Evolutionary conservation across 1,140 invertebrate species (phyloP).

Genomic region (Cydia splendana): DNA sequence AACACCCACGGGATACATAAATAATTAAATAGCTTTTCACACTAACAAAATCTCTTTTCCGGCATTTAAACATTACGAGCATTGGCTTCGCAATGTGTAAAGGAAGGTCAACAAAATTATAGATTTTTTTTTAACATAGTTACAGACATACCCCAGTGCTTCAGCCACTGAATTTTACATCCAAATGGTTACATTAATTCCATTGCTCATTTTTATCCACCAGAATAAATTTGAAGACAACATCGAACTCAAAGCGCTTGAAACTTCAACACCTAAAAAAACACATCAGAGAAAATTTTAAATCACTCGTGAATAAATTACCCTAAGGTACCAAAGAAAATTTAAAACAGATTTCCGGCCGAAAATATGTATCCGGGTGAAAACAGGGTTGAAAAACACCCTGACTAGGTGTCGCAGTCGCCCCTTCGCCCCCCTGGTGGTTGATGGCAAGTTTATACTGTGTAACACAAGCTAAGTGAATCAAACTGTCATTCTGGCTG

Average conservation of each 20-base stretch:
- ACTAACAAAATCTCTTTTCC: too few relatives aligned
- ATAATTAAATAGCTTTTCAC: too few relatives aligned
- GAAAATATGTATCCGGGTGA: constrained; percentile 27
- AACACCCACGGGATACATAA: too few relatives aligned
- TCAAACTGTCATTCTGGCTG: constrained; percentile 77
- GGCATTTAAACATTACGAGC: too few relatives aligned
- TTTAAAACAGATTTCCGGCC: constrained; percentile 27
- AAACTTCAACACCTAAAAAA: constrained; percentile 22
- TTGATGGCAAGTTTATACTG: constrained; percentile 69
- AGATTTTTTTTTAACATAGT: too few relatives aligned
- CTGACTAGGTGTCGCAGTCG: constrained; percentile 42
- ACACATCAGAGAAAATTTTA: constrained; percentile 23
- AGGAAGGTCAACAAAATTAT: background rate
- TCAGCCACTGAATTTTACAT: background rate
- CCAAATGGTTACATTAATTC: background rate
- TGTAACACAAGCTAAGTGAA: constrained; percentile 76
- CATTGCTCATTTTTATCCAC: constrained; percentile 16
- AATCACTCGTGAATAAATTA: constrained; percentile 30
- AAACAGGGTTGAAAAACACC: constrained; percentile 40
- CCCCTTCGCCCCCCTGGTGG: constrained; percentile 39
- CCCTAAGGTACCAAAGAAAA: constrained; percentile 24
- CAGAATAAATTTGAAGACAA: constrained; percentile 10
- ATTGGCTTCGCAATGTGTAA: background rate
- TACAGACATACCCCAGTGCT: background rate
- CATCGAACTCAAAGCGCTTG: constrained; percentile 7